These are phyloP conservation scores for Ictalurus furcatus DNA, from an alignment of 2,113 vertebrate species.

Conservation along the genomic window DNA sequence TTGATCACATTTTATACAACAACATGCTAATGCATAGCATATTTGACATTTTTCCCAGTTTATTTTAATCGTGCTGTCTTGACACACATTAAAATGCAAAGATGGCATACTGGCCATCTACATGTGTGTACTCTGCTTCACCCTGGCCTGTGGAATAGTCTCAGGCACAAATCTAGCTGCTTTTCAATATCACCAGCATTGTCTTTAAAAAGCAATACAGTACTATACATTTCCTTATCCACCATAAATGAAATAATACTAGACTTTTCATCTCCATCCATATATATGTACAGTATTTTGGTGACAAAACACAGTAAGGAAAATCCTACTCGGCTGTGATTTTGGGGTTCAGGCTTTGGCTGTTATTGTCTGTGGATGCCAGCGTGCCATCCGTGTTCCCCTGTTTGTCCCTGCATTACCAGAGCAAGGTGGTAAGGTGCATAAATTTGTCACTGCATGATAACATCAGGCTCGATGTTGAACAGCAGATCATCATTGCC, in stretches of 20 bases:
- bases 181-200: constrained; percentile 40
- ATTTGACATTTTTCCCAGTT: neutral
- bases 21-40: constrained; percentile 1
- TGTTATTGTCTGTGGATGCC: neutral
- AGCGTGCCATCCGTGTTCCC: neutral
- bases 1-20: constrained; percentile 41
- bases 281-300: constrained; percentile 22
- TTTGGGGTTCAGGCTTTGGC: neutral
- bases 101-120: neutral
- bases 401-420: constrained; percentile 6
- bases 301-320: neutral
- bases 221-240: constrained; percentile 33
- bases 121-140: constrained; percentile 10
- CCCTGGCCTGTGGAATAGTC: neutral
- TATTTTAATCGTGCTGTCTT: neutral
- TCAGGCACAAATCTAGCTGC: constrained; percentile 32
- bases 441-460: constrained; percentile 76
- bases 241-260: constrained; percentile 21
- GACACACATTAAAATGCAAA: neutral
- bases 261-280: neutral
- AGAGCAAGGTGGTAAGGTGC: neutral
- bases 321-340: neutral
- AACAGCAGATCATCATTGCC: constrained; percentile 93
- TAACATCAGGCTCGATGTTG: constrained; percentile 87
- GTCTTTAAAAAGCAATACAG: constrained; percentile 45